phyloP scores from a whole-genome alignment of 2,797 vertebrate species.

The Urophycis tenuis region DNA sequence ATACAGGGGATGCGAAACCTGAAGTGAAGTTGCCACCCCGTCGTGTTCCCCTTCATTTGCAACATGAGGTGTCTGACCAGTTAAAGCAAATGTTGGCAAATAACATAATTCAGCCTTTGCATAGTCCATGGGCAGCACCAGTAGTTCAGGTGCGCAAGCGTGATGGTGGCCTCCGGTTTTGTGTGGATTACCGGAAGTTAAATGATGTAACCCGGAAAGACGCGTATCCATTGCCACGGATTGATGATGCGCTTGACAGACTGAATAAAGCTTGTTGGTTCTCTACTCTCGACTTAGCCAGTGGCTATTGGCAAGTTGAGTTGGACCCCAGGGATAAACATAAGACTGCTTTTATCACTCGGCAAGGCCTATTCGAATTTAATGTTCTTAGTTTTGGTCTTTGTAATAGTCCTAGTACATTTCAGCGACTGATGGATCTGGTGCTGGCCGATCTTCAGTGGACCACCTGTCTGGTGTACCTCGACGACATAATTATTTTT shows the following conservation, averaged over 20 bases:
- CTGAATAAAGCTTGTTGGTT: slow-evolving; percentile 10
- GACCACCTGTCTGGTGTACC: slow-evolving; percentile 10
- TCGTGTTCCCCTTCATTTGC: background rate
- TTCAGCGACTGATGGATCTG: background rate
- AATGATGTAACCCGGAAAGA: slow-evolving; percentile 14
- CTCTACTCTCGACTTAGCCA: background rate
- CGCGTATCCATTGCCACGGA: background rate
- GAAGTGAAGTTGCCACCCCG: slow-evolving; percentile 11
- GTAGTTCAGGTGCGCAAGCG: background rate
- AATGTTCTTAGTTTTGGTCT: background rate
- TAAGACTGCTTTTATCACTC: background rate
- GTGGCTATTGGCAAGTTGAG: background rate
- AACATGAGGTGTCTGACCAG: slow-evolving; percentile 7
- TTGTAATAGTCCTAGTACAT: background rate
- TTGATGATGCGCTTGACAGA: slow-evolving; percentile 15
- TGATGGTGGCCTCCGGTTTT: slow-evolving; percentile 8
- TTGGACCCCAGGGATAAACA: background rate
- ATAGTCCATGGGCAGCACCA: slow-evolving; percentile 4
- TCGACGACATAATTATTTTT: slow-evolving; percentile 10
- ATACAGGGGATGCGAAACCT: background rate
- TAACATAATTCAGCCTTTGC: background rate
- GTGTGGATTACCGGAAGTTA: slow-evolving; percentile 1
- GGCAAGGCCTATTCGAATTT: background rate
- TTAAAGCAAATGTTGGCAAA: slow-evolving; percentile 12
- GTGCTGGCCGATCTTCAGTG: slow-evolving; percentile 2